These are phyloP conservation scores for Phoenicopterus ruber DNA, from an alignment of 2,113 vertebrate species.

Conservation along the genomic window DNA sequence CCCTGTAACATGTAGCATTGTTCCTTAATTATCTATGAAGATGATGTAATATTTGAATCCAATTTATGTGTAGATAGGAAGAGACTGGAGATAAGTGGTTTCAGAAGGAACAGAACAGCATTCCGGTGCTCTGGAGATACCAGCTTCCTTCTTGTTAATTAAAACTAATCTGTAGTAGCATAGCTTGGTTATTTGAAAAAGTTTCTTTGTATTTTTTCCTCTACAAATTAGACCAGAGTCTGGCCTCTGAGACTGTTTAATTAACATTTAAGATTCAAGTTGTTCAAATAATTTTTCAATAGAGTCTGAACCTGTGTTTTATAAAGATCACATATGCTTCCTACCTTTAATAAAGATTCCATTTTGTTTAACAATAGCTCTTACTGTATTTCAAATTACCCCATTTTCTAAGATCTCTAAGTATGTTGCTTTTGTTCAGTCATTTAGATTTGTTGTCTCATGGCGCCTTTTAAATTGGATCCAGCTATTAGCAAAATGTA, in stretches of 20 bases:
- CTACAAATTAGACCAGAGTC: neutral
- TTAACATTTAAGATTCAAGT: neutral
- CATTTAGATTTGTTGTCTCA: constrained; percentile 10
- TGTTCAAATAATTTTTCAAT: neutral
- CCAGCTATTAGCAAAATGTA: constrained; percentile 48
- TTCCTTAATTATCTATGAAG: neutral
- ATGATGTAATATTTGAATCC: neutral
- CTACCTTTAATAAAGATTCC: neutral
- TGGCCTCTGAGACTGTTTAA: neutral
- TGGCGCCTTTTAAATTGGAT: constrained; percentile 50
- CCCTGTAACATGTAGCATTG: neutral
- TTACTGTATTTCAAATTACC: neutral
- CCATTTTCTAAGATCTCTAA: neutral
- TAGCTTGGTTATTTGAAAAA: neutral
- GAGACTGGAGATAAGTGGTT: neutral
- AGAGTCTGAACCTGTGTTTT: neutral
- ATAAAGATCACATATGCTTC: neutral
- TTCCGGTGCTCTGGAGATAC: neutral
- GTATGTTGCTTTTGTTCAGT: constrained; percentile 15
- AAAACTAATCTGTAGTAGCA: neutral
- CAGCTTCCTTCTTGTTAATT: neutral
- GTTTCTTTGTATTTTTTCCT: neutral
- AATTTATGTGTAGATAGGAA: neutral
- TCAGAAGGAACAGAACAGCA: neutral
- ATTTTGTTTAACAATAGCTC: neutral